A percentile compares a stretch with the other conserved stretches of the same genome.
Conservation (phyloP, 2,797 vertebrate species). For the Catostomus latipinnis region DNA sequence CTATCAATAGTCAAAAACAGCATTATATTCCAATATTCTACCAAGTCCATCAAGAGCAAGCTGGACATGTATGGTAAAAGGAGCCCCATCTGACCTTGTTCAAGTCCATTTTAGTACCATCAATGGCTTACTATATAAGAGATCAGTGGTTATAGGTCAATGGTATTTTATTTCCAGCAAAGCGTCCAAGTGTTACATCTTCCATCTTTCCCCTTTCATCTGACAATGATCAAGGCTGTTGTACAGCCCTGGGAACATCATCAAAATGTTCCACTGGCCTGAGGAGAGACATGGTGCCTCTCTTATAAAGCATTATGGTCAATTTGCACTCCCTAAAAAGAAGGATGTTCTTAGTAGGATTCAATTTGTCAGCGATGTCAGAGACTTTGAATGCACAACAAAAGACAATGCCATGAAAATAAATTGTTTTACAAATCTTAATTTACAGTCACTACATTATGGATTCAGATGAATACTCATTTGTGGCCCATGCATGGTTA, state of each 20-base stretch:
- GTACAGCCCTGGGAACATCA: slow-evolving; percentile 35
- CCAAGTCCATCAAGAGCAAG: no score
- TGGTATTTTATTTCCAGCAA: slow-evolving; percentile 40
- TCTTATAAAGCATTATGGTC: slow-evolving; percentile 43
- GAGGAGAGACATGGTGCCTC: slow-evolving; percentile 28
- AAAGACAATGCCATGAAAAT: slow-evolving; percentile 38
- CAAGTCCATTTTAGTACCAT: slow-evolving; percentile 29
- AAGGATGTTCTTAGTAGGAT: slow-evolving; percentile 9
- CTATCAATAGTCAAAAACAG: no score
- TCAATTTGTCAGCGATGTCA: slow-evolving; percentile 38
- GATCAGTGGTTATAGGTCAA: slow-evolving; percentile 37
- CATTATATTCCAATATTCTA: no score
- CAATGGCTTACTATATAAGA: slow-evolving; percentile 29
- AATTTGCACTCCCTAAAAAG: slow-evolving; percentile 30
- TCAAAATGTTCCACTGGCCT: slow-evolving; percentile 42
- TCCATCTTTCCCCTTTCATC: slow-evolving; percentile 46
- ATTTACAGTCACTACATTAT: slow-evolving; percentile 11
- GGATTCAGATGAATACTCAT: slow-evolving; percentile 17
- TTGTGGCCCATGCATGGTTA: slow-evolving; percentile 24
- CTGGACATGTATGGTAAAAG: no score
- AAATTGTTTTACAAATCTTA: slow-evolving; percentile 26
- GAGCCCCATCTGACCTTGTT: slow-evolving; percentile 30
- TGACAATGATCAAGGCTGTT: slow-evolving; percentile 49
- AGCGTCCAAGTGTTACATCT: slow-evolving; percentile 50
- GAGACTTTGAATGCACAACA: slow-evolving; percentile 46